A percentile compares a stretch with the other conserved stretches of the same genome.
phyloP scores from a whole-genome alignment of 2,797 vertebrate species.

The Anguilla megastoma region DNA sequence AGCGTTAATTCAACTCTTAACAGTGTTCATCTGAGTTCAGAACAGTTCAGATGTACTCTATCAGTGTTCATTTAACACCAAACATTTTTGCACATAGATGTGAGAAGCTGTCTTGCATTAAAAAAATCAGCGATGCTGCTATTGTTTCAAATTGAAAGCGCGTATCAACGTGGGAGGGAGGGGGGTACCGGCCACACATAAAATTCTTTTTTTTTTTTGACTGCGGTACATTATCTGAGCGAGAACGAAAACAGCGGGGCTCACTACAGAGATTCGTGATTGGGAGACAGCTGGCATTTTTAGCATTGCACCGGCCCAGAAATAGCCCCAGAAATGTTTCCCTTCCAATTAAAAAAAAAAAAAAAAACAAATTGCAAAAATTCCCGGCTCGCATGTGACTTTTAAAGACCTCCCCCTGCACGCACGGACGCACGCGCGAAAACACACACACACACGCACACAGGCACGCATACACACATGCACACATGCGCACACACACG shows the following conservation, averaged over 20 bases:
- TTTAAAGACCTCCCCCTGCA: conserved; percentile 54
- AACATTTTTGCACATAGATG: background rate
- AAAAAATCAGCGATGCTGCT: background rate
- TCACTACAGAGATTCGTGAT: conserved; percentile 61
- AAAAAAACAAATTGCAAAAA: conserved; percentile 51
- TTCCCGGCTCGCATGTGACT: conserved; percentile 56
- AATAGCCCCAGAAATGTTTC: conserved; percentile 73
- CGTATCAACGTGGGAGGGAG: background rate
- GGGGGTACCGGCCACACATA: background rate
- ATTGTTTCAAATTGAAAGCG: background rate
- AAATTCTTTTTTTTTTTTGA: background rate
- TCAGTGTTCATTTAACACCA: background rate
- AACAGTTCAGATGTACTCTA: background rate
- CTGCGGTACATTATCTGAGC: background rate
- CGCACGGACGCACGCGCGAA: background rate
- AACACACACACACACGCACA: background rate
- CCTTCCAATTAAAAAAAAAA: conserved; percentile 70
- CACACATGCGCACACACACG: no score
- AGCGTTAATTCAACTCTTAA: background rate
- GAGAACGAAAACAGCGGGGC: conserved; percentile 57
- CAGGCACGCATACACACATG: no score
- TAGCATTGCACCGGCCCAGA: conserved; percentile 74
- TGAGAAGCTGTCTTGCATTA: background rate
- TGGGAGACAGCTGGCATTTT: conserved; percentile 77
- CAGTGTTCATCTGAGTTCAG: background rate